Conservation (phyloP, 1,140 invertebrate genomes). For the Trachymyrmex cornetzi region DNA sequence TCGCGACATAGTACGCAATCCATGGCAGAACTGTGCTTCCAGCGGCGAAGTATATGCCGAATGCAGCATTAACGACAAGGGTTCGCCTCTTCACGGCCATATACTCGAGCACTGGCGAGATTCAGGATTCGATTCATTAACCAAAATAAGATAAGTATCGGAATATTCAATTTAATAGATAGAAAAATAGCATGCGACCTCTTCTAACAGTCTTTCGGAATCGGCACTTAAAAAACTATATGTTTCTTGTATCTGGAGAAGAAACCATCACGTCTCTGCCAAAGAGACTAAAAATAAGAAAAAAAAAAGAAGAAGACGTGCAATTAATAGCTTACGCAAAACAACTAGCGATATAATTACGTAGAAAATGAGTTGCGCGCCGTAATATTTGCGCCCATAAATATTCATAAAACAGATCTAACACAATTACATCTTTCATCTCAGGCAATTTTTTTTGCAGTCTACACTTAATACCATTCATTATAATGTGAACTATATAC, state of each 20-base stretch:
- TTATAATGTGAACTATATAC: neutral
- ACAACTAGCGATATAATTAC: neutral
- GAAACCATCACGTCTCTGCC: too few species aligned
- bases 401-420: conserved; percentile 12
- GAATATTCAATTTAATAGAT: neutral
- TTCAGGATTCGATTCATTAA: neutral
- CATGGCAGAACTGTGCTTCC: conserved; percentile 83
- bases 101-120: conserved; percentile 82
- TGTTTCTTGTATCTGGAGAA: too few species aligned
- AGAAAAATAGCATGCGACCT: neutral
- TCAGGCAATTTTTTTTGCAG: neutral
- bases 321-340: neutral
- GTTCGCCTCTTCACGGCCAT: conserved; percentile 82
- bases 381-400: conserved; percentile 2
- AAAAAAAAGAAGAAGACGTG: too few species aligned
- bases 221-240: too few species aligned
- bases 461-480: neutral
- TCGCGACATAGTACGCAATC: conserved; percentile 83
- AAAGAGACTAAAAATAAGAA: too few species aligned
- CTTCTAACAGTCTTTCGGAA: too few species aligned
- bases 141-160: neutral
- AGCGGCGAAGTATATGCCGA: conserved; percentile 83
- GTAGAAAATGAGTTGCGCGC: neutral
- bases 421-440: neutral
- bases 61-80: conserved; percentile 83